Evolutionary conservation across 92 coral and sea anemone genomes (phyloP), one percentile per base, ranked within the genome.

Genomic region (Muricea muricata): DNA sequence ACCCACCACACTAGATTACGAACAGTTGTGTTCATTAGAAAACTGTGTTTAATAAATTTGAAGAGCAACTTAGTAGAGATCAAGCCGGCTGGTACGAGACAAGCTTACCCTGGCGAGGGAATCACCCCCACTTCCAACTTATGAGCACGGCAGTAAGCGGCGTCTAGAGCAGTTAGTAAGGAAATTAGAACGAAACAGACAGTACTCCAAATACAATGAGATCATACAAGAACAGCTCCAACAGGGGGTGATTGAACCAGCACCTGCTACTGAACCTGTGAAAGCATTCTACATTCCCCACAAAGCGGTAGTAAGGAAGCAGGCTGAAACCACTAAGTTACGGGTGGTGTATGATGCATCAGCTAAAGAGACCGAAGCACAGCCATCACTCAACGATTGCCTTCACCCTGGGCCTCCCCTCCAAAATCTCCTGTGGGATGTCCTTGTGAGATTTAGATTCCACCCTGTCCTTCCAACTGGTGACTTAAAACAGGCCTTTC

Each of bases 71-170:
- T 41, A 84, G 75, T 12, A 69, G 86, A 80, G 69, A 85, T 37
- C 86, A 83, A 67, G 94, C 89, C 2, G 90, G 90, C 47, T 91
- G 90, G 86, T 91, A 88, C 40, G 94, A 85, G 67, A 70, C 83
- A 1, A 58, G 74, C 48, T 87, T 91, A 32, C 90, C 92, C 8
- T 91, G 92, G 84, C 82, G 78, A 77, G 88, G 88, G 45, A 86
- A 84, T 65, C 87, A 73, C 45, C 87, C 89, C 89, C 80, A 33
- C 80, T 75, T 1, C 80, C 78, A 40, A 71, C 78, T 23, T 35
- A 71, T 18, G 55, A 71, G 52, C 7, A 40, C 17, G 89, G 87
- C 5, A 87, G 87, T 66, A 17, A 78, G 81, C 80, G 71, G 28
- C 73, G 88, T 26, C 86, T 90, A 35, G 91, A 86, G 47, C 57